Conservation (phyloP, 2,113 vertebrate genomes). For the Pelusios castaneus region DNA sequence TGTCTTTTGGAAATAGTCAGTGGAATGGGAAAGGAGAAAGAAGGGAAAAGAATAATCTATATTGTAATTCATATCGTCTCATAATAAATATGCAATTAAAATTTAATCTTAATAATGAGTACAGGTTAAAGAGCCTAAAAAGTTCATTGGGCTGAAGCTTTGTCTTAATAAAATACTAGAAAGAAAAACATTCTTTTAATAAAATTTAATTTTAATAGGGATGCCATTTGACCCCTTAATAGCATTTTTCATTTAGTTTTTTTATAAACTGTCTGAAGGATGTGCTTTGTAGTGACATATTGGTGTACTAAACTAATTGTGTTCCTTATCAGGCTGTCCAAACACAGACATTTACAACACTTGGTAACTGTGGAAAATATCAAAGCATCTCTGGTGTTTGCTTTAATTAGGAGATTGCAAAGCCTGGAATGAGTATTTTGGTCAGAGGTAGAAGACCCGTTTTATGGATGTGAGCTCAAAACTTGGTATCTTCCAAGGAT, state of each 20-base stretch:
- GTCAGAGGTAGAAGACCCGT: not conserved
- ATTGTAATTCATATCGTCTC: not conserved
- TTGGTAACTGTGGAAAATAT: not conserved
- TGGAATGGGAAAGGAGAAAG: not conserved
- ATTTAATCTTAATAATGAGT: not conserved
- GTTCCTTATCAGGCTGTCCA: not conserved
- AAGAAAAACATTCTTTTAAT: not conserved
- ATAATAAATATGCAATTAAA: not conserved
- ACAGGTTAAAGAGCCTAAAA: not conserved
- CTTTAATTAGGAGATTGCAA: not conserved
- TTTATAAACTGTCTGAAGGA: not conserved
- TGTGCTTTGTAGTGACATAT: not conserved
- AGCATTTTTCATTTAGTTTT: not conserved
- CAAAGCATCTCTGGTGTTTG: no score
- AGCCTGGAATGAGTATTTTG: accelerated
- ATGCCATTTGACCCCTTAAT: not conserved
- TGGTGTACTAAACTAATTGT: not conserved
- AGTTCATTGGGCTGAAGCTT: not conserved
- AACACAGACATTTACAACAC: not conserved
- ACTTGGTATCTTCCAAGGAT: not conserved
- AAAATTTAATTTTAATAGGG: not conserved
- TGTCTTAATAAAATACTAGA: not conserved
- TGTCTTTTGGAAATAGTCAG: not conserved
- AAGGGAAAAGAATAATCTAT: not conserved
- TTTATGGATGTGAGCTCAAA: not conserved